A percentile compares a stretch with the other conserved stretches of the same genome.
Evolutionary conservation across 2,113 vertebrate genomes (phyloP).

Genomic region (Vidua macroura): DNA sequence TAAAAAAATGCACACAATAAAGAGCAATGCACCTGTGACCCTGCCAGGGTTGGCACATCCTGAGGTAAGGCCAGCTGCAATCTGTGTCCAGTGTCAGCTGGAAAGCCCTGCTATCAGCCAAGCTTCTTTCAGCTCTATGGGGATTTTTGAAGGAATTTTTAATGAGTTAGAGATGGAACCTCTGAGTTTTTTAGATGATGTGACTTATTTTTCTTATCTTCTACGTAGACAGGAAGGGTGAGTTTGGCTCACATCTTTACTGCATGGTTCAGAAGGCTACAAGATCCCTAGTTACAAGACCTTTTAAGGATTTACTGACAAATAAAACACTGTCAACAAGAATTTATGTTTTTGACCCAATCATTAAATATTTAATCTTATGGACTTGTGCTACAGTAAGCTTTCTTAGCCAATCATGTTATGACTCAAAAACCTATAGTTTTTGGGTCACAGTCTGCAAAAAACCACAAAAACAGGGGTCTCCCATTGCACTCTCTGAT

Average conservation of each 20-base stretch:
- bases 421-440: neutral
- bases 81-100: neutral
- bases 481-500: neutral
- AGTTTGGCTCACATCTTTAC: neutral
- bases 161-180: neutral
- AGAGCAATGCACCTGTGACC: neutral
- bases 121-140: neutral
- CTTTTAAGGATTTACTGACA: neutral
- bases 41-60: neutral
- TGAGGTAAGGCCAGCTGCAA: fast-evolving
- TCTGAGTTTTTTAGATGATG: neutral
- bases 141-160: neutral
- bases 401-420: neutral
- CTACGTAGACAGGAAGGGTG: neutral
- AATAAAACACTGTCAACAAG: neutral
- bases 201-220: neutral
- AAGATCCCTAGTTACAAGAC: neutral
- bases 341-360: neutral
- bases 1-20: neutral
- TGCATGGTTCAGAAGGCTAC: neutral
- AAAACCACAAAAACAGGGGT: neutral
- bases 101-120: neutral
- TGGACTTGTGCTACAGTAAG: neutral
- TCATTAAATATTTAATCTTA: neutral
- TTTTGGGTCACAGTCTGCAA: neutral